A percentile compares a stretch with the other conserved stretches of the same genome.
Conservation (phyloP, 2,888 invertebrate genomes). For the Acleris emargana region DNA sequence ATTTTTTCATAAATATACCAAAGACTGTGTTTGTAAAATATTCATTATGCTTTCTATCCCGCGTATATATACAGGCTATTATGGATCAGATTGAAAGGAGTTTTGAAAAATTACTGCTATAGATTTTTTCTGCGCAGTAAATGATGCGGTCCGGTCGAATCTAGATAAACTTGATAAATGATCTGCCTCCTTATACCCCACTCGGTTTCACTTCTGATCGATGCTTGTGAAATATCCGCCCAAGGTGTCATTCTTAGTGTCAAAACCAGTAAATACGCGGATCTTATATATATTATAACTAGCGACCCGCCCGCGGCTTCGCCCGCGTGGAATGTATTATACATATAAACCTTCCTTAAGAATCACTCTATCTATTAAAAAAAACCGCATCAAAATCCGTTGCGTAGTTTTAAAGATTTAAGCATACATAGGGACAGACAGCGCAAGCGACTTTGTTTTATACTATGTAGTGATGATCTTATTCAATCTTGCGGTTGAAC, state of each 20-base stretch:
- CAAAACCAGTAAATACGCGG: background rate
- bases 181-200: slow-evolving; percentile 59
- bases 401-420: too few relatives aligned
- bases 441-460: too few relatives aligned
- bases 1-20: too few relatives aligned
- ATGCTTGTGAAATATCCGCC: slow-evolving; percentile 53
- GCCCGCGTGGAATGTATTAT: too few relatives aligned
- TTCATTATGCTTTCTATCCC: too few relatives aligned
- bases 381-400: too few relatives aligned
- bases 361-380: too few relatives aligned
- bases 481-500: background rate
- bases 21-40: too few relatives aligned
- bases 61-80: slow-evolving; percentile 4
- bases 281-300: background rate
- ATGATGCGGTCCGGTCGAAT: slow-evolving; percentile 67
- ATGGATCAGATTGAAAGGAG: slow-evolving; percentile 48
- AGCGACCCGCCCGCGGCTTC: too few relatives aligned
- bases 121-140: slow-evolving; percentile 59
- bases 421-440: too few relatives aligned
- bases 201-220: slow-evolving; percentile 60
- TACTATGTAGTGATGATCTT: too few relatives aligned
- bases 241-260: slow-evolving; percentile 39
- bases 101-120: slow-evolving; percentile 58
- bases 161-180: slow-evolving; percentile 75
- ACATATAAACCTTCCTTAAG: too few relatives aligned